Conservation (phyloP, 2,888 invertebrate genomes). For the Didymodactylos carnosus region DNA sequence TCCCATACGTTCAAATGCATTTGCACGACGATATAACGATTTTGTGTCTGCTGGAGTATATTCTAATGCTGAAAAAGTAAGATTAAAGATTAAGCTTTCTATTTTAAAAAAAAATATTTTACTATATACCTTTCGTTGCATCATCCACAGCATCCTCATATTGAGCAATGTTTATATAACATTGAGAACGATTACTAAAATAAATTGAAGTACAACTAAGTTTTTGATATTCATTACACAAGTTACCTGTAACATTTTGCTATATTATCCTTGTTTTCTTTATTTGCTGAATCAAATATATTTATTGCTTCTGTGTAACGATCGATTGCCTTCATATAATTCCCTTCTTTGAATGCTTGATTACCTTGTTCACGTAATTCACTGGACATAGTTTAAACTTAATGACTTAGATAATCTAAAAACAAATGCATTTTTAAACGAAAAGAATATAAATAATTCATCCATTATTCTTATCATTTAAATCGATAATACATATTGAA, state of each 20-base stretch:
- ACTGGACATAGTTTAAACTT: not conserved
- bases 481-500: too few species aligned
- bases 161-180: conserved; percentile 5
- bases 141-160: conserved; percentile 9
- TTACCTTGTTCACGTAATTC: conserved; percentile 13
- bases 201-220: not conserved
- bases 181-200: conserved; percentile 12
- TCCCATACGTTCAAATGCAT: not conserved
- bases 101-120: not conserved
- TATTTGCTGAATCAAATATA: not conserved
- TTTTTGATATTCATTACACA: not conserved
- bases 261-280: not conserved
- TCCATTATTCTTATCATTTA: too few species aligned
- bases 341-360: conserved; percentile 8
- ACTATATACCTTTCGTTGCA: not conserved
- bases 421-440: too few species aligned
- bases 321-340: conserved; percentile 4
- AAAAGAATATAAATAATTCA: too few species aligned
- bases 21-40: conserved; percentile 7
- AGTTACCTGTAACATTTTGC: conserved; percentile 1
- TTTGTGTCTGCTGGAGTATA: conserved; percentile 8
- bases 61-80: not conserved
- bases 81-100: too few species aligned
- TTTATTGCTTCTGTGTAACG: conserved; percentile 6
- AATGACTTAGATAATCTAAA: not conserved